These are phyloP conservation scores for Paralinhomoeus sp. DNA, from an alignment of 2,888 invertebrate species.

Conservation along the genomic window DNA sequence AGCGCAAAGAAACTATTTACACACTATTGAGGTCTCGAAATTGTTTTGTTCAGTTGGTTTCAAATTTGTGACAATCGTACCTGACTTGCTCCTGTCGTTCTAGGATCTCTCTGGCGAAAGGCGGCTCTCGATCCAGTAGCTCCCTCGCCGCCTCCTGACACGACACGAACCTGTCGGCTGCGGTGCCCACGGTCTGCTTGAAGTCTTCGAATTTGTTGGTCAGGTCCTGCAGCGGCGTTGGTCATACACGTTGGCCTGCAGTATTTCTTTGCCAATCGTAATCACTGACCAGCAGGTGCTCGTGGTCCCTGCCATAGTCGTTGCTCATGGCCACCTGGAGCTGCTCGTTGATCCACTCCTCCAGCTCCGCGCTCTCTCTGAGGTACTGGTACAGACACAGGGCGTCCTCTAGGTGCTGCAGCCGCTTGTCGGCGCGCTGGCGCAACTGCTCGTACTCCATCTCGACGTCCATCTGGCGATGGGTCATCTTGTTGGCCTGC, in stretches of 20 bases:
- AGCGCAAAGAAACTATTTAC: too few relatives aligned
- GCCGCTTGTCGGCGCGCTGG: slow-evolving; percentile 42
- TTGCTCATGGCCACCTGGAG: slow-evolving; percentile 65
- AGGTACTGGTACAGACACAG: slow-evolving; percentile 72
- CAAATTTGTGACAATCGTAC: slow-evolving; percentile 11
- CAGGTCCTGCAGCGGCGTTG: slow-evolving; percentile 42
- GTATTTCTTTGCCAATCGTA: too few relatives aligned
- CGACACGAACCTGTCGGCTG: slow-evolving; percentile 48
- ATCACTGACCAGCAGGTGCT: slow-evolving; percentile 14
- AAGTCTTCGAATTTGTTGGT: slow-evolving; percentile 78
- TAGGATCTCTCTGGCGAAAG: slow-evolving; percentile 60
- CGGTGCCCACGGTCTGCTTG: slow-evolving; percentile 65
- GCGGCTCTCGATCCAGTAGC: slow-evolving; percentile 52
- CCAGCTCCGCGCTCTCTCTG: slow-evolving; percentile 63
- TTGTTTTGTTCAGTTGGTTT: neutral
- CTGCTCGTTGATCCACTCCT: slow-evolving; percentile 75
- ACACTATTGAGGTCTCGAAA: neutral
- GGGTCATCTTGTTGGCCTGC: slow-evolving; percentile 11
- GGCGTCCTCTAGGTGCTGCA: slow-evolving; percentile 67
- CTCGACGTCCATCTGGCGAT: slow-evolving; percentile 14
- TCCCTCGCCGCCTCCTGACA: slow-evolving; percentile 73
- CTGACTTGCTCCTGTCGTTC: slow-evolving; percentile 30
- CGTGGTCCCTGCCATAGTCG: slow-evolving; percentile 71
- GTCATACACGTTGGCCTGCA: slow-evolving; percentile 29
- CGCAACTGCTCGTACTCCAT: slow-evolving; percentile 12